A percentile compares a stretch with the other conserved stretches of the same genome.
Conservation (phyloP, 2,888 invertebrate genomes). For the Lithophane socia region DNA sequence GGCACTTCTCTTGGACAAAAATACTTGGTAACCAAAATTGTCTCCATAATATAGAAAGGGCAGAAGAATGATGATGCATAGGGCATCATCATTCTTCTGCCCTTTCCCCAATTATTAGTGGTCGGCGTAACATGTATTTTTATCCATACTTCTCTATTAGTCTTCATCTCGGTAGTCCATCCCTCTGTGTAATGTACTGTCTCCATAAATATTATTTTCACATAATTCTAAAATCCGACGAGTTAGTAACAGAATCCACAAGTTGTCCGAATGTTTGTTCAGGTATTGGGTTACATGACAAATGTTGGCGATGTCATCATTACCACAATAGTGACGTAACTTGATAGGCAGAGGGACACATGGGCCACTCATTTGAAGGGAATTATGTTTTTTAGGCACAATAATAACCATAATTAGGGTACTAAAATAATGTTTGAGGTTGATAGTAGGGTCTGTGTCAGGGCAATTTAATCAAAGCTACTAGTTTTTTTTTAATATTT, state of each 20-base stretch:
- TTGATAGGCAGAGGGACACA: conserved; percentile 35
- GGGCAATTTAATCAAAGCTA: too few species aligned
- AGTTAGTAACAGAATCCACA: conserved; percentile 33
- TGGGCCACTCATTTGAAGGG: conserved; percentile 9
- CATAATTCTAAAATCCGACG: conserved; percentile 3
- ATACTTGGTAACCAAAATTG: too few species aligned
- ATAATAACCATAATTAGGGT: conserved; percentile 29
- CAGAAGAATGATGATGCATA: too few species aligned
- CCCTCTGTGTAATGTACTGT: too few species aligned
- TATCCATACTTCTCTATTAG: too few species aligned
- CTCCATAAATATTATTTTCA: too few species aligned
- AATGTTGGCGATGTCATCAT: conserved; percentile 62
- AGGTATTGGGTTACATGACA: conserved; percentile 69
- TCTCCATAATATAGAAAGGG: too few species aligned
- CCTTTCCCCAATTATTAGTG: too few species aligned
- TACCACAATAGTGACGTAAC: conserved; percentile 56
- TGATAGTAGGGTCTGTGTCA: neutral
- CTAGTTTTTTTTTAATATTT: neutral
- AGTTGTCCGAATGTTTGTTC: conserved; percentile 65
- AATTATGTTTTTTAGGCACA: neutral
- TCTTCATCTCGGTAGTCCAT: too few species aligned
- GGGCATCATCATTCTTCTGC: too few species aligned
- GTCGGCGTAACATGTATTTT: too few species aligned
- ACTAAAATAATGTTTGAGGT: neutral
- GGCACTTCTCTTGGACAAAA: too few species aligned